Base-by-base conservation (phyloP, 2,113 vertebrate genomes). In the Furnarius figulus region DNA sequence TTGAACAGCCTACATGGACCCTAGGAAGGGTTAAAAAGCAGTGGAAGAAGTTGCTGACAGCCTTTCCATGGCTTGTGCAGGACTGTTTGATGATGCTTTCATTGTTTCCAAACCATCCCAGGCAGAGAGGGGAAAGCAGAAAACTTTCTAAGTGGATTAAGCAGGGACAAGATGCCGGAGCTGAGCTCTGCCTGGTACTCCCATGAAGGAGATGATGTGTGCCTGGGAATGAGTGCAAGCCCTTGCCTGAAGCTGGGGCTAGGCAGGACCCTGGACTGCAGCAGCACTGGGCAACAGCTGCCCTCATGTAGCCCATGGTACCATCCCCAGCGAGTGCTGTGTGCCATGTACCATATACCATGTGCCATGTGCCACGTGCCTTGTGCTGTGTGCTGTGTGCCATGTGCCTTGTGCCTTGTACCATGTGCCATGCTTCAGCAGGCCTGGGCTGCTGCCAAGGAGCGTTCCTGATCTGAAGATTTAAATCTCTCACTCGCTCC, bases 291-390 rank as follows among this genome's bases (percentile, higher is more conserved):
- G 49, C 47, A n/a, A 62, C 20, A 53, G 27, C 44, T 68, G 84
- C 21, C 37, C 3, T 50, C 13, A 1, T 0, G 0, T 6, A 83
- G 49, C 35, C 27, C 2, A 0, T 5, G 21, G 66, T 46, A 20
- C 37, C 4, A 2, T 44, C 9, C 37, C 8, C 13, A 42, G 50
- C 0, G 7, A 81, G 46, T 14, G 1, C 28, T 10, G 18, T 50
- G 63, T 46, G 40, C 46, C n/a, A 5, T 19, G 65, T 25, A 5
- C 22, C 33, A 4, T 33, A 16, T n/a, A 8, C 46, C 27, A 0
- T 27, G 63, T 2, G 5, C 39, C 2, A 1, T 31, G 8, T 46
- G 39, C 46, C n/a, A 5, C 13, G 65, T 25, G 8, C 22, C 33
- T 2, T 25, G 23, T n/a, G 8, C 44, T 15, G 0, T 27, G 63